phyloP scores from a whole-genome alignment of 2,797 vertebrate genomes.

The Aphelocoma californica region DNA sequence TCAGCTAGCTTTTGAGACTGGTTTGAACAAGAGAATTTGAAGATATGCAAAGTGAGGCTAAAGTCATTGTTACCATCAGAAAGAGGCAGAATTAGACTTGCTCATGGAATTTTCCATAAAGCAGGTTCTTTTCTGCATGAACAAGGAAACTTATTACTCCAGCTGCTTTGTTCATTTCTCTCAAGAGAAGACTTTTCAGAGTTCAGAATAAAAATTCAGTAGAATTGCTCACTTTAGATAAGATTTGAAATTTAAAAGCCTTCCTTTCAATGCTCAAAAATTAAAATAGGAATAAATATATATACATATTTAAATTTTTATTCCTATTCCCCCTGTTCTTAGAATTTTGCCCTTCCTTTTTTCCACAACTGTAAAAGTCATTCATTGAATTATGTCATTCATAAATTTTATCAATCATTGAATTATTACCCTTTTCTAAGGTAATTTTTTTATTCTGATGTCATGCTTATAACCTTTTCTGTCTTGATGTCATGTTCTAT shows the following conservation, averaged over 20 bases:
- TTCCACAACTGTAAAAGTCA: background rate
- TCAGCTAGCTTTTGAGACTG: background rate
- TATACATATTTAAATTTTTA: background rate
- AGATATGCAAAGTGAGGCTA: background rate
- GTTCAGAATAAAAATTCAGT: background rate
- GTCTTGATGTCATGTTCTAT: background rate
- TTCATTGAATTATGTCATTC: background rate
- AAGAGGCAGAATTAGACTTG: background rate
- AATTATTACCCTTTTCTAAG: background rate
- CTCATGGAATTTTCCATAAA: background rate
- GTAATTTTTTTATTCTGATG: background rate
- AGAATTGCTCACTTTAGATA: background rate
- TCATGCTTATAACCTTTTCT: background rate
- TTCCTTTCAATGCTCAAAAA: background rate
- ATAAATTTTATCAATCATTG: no score
- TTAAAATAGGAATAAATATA: background rate
- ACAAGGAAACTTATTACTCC: background rate
- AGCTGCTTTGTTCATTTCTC: background rate
- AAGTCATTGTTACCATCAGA: background rate
- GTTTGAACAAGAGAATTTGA: background rate
- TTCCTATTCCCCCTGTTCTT: background rate
- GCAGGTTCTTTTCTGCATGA: background rate
- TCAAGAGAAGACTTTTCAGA: background rate
- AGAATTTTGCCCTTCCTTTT: background rate
- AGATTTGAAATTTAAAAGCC: background rate